These are phyloP conservation scores for Zoanthus solanderi DNA, from an alignment of 92 coral and sea anemone genomes.

Conservation along the genomic window DNA sequence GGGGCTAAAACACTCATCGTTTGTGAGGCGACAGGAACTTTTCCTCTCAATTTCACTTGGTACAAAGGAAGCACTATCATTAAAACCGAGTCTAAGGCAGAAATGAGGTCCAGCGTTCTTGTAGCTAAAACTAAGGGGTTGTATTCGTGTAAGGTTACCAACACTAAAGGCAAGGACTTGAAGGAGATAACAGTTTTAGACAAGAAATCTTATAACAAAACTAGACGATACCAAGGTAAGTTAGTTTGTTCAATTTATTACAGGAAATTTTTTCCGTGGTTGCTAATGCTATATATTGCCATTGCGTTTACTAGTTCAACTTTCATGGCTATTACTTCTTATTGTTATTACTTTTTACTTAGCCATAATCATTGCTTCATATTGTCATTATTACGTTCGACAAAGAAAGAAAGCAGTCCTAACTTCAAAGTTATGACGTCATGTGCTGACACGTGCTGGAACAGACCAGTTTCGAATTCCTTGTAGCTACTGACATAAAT, in stretches of 20 bases:
- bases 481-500: too few species aligned
- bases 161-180: background rate
- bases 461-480: too few species aligned
- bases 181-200: constrained; percentile 10
- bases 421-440: too few species aligned
- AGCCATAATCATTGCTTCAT: too few species aligned
- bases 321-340: too few species aligned
- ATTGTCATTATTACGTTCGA: too few species aligned
- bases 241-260: background rate
- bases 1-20: background rate
- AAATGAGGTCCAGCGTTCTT: background rate
- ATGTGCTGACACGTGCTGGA: too few species aligned
- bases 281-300: background rate
- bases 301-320: background rate
- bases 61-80: constrained; percentile 1
- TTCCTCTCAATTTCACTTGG: constrained; percentile 38
- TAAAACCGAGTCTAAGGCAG: background rate
- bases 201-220: background rate
- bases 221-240: background rate
- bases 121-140: background rate
- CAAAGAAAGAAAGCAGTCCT: too few species aligned
- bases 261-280: background rate
- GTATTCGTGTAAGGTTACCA: constrained; percentile 4
- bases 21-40: constrained; percentile 31
- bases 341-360: too few species aligned